phyloP scores from a whole-genome alignment of 2,888 invertebrate species.

The Lycocerus yunnanus region DNA sequence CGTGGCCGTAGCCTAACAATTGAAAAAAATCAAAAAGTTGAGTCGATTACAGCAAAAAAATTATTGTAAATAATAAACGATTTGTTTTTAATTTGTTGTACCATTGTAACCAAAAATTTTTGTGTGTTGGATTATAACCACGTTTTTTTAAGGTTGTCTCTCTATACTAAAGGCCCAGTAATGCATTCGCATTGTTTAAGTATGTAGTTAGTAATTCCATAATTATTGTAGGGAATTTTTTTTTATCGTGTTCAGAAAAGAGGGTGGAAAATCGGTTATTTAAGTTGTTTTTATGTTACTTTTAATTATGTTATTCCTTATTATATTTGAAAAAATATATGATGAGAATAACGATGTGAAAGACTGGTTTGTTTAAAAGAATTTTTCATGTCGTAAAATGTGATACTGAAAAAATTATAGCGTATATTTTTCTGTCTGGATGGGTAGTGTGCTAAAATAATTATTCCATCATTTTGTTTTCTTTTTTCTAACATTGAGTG shows the following conservation, averaged over 20 bases:
- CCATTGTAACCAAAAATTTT: not conserved
- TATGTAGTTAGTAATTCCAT: not conserved
- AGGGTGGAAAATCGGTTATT: constrained; percentile 14
- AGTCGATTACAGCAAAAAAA: not conserved
- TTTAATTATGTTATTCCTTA: constrained; percentile 26
- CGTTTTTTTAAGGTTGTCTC: not conserved
- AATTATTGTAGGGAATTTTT: not conserved
- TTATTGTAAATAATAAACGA: not conserved
- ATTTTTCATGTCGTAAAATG: constrained; percentile 16
- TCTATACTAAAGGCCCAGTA: not conserved
- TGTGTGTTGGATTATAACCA: not conserved
- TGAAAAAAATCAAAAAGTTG: not conserved
- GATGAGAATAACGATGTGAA: constrained; percentile 23
- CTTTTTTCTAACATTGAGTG: not conserved
- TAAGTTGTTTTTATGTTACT: not conserved
- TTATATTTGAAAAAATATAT: constrained; percentile 30
- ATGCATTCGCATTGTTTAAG: not conserved
- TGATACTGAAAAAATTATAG: constrained; percentile 17
- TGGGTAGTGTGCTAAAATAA: not conserved
- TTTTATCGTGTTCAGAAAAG: not conserved
- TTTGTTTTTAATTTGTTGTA: not conserved
- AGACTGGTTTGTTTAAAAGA: constrained; percentile 21
- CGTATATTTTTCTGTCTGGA: not conserved
- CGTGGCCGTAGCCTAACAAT: no score
- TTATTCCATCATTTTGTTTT: not conserved